phyloP scores from a whole-genome alignment of 2,797 vertebrate species.

The Enteromius anoplus region DNA sequence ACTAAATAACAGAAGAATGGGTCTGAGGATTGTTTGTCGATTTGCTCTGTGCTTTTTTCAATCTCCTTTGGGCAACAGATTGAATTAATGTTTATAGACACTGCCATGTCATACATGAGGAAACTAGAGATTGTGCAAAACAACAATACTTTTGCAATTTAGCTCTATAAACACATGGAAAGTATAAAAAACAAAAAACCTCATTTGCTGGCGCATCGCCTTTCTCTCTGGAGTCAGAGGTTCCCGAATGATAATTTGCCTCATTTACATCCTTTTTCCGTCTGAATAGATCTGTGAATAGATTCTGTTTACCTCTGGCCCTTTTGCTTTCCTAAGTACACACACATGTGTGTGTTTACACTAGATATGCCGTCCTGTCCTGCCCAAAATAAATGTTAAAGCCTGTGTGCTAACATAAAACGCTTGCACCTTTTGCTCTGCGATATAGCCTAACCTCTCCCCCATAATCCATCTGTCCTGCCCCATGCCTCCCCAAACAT shows the following conservation, averaged over 20 bases:
- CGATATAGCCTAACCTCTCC: conserved; percentile 48
- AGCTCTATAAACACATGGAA: conserved; percentile 73
- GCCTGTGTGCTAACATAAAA: conserved; percentile 55
- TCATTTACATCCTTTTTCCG: conserved; percentile 73
- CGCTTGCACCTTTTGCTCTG: conserved; percentile 29
- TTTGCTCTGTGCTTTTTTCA: conserved; percentile 76
- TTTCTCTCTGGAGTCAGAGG: conserved; percentile 68
- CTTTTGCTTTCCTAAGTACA: conserved; percentile 48
- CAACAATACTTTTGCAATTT: conserved; percentile 77
- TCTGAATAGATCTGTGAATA: conserved; percentile 71
- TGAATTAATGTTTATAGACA: conserved; percentile 82
- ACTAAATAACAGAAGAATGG: conserved; percentile 77
- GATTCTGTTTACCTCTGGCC: conserved; percentile 68
- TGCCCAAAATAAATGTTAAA: conserved; percentile 64
- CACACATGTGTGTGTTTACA: conserved; percentile 52
- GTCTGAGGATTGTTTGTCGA: conserved; percentile 78
- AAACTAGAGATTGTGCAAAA: conserved; percentile 76
- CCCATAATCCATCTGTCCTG: conserved; percentile 40
- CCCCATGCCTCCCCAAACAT: conserved; percentile 52
- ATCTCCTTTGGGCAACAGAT: conserved; percentile 82
- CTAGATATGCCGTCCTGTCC: conserved; percentile 54
- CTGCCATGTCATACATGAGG: conserved; percentile 75
- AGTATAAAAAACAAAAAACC: not conserved
- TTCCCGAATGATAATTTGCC: conserved; percentile 72
- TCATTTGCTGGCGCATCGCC: conserved; percentile 61